A percentile compares a stretch with the other conserved stretches of the same genome.
These are phyloP conservation scores for Artibeus lituratus DNA, from an alignment of 2,797 vertebrate genomes.

Conservation along the genomic window DNA sequence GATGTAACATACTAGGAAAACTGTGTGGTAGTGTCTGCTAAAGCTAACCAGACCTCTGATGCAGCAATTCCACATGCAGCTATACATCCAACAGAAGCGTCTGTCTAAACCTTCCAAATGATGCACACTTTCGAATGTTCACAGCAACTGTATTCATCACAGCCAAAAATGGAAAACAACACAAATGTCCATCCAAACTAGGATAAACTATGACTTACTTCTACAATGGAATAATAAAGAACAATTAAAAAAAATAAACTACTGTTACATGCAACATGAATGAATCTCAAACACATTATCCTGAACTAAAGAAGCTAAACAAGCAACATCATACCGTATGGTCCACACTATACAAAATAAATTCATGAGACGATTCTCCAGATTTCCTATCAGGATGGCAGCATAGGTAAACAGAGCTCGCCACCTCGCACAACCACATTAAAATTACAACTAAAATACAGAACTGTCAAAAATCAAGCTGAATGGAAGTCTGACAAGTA, in stretches of 20 bases:
- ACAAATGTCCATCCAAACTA: background rate
- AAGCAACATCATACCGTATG: background rate
- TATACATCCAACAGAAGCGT: background rate
- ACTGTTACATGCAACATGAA: background rate
- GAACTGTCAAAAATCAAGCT: no score
- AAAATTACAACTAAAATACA: no score
- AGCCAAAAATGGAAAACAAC: background rate
- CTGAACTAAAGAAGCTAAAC: background rate
- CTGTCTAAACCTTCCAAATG: background rate
- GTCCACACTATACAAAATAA: background rate
- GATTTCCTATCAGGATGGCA: no score
- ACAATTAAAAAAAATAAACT: background rate
- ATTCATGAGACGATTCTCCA: background rate
- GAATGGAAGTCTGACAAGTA: no score
- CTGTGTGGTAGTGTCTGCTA: fast-evolving
- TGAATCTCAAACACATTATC: background rate
- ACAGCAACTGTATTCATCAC: background rate
- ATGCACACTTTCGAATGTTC: no score
- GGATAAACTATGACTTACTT: background rate
- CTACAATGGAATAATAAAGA: background rate
- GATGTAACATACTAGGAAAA: background rate
- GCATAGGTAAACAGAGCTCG: no score
- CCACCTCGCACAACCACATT: no score
- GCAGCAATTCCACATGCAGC: no score
- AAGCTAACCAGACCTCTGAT: background rate